Evolutionary conservation across 2,797 vertebrate genomes (phyloP).

Genomic region (Sebastes diaconus): DNA sequence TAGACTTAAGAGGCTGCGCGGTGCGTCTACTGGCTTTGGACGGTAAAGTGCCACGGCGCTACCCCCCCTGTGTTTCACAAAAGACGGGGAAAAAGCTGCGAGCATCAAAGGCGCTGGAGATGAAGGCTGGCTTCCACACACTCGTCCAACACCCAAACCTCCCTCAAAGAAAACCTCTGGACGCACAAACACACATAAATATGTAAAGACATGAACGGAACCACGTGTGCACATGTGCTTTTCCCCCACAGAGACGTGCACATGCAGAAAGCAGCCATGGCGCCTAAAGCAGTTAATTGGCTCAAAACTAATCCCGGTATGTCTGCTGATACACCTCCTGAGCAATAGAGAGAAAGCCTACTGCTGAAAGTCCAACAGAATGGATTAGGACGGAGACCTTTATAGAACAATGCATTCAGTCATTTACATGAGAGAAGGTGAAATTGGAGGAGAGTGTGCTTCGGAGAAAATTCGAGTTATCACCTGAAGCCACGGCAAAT

Average conservation of each 20-base stretch:
- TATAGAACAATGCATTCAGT: not conserved
- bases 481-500: not conserved
- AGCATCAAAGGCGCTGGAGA: conserved; percentile 45
- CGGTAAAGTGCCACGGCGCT: not conserved
- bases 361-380: conserved; percentile 1
- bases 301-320: conserved; percentile 19
- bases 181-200: conserved; percentile 8
- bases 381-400: not conserved
- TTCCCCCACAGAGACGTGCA: not conserved
- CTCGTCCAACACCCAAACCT: not conserved
- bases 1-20: not conserved
- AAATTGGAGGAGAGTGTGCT: not conserved
- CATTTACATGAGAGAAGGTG: conserved; percentile 13
- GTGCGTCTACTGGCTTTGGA: not conserved
- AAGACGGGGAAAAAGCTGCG: conserved; percentile 1
- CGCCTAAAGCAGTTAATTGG: conserved; percentile 20
- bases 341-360: not conserved
- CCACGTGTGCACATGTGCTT: not conserved
- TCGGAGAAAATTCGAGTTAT: not conserved
- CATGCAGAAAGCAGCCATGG: not conserved
- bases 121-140: conserved; percentile 38
- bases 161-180: not conserved
- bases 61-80: not conserved
- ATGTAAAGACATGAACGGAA: conserved; percentile 10
- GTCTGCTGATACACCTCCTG: conserved; percentile 16